phyloP scores from a whole-genome alignment of 2,888 invertebrate genomes.

The Ochlodes sylvanus region DNA sequence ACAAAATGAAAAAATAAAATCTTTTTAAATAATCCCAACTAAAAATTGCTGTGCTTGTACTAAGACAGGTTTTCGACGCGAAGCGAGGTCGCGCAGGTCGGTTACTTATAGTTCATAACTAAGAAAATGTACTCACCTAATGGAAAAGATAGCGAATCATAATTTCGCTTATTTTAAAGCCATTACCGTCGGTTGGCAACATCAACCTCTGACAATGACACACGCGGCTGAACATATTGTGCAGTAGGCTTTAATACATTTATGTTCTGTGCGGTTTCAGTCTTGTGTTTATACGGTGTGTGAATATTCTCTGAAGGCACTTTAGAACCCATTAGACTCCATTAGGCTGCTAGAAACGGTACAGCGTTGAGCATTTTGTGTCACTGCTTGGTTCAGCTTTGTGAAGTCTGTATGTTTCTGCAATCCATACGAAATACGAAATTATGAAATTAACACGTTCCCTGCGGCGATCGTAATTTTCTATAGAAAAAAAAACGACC shows the following conservation, averaged over 20 bases:
- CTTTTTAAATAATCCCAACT: no score
- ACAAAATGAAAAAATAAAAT: no score
- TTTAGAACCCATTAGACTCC: constrained; percentile 3
- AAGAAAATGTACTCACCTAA: neutral
- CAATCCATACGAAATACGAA: no score
- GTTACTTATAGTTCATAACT: no score
- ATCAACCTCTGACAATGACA: neutral
- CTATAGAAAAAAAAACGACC: no score
- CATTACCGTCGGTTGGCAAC: constrained; percentile 10
- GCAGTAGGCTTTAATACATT: constrained; percentile 1
- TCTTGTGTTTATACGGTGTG: constrained; percentile 9
- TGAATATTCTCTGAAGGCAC: constrained; percentile 8
- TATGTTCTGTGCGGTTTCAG: neutral
- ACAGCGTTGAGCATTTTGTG: neutral
- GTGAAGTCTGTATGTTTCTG: no score
- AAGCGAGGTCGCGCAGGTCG: no score
- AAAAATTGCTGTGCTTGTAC: no score
- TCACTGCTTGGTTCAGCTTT: neutral
- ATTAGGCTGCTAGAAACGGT: constrained; percentile 5
- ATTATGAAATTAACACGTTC: no score
- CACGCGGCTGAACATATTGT: constrained; percentile 16
- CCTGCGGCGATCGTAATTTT: no score
- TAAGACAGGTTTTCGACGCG: no score
- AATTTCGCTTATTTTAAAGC: constrained; percentile 35
- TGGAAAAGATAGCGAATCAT: constrained; percentile 28